Evolutionary conservation across 2,888 invertebrate genomes (phyloP).

Genomic region (Molanna angustata): DNA sequence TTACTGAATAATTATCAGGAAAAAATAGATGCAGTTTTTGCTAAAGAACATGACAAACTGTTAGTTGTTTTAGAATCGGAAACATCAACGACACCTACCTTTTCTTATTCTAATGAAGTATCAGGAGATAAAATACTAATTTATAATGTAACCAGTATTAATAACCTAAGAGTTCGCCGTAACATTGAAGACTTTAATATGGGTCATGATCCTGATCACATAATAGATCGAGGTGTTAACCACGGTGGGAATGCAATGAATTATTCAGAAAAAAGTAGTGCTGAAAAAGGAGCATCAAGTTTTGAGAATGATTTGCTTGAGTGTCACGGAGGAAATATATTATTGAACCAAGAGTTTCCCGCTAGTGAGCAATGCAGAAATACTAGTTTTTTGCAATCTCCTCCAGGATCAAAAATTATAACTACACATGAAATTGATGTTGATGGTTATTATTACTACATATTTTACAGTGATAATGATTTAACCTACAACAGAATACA

Average conservation of each 20-base stretch:
- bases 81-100: conserved; percentile 1
- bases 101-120: background rate
- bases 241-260: conserved; percentile 74
- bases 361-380: conserved; percentile 66
- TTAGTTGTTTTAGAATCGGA: conserved; percentile 42
- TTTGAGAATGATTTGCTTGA: conserved; percentile 74
- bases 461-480: conserved; percentile 86
- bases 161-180: background rate
- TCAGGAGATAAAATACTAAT: no score
- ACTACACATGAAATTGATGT: conserved; percentile 67
- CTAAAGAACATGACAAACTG: conserved; percentile 58
- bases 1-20: conserved; percentile 67
- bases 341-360: conserved; percentile 70
- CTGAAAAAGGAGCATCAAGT: conserved; percentile 73
- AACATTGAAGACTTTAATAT: conserved; percentile 6
- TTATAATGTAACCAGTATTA: no score
- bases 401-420: conserved; percentile 62
- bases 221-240: conserved; percentile 70
- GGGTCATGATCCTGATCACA: conserved; percentile 38
- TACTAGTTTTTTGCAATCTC: conserved; percentile 66
- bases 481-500: conserved; percentile 76
- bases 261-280: conserved; percentile 46
- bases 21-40: conserved; percentile 59
- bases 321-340: conserved; percentile 73
- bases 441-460: conserved; percentile 86